Conservation (phyloP, 2,888 invertebrate species). For the Orchestes rusci region DNA sequence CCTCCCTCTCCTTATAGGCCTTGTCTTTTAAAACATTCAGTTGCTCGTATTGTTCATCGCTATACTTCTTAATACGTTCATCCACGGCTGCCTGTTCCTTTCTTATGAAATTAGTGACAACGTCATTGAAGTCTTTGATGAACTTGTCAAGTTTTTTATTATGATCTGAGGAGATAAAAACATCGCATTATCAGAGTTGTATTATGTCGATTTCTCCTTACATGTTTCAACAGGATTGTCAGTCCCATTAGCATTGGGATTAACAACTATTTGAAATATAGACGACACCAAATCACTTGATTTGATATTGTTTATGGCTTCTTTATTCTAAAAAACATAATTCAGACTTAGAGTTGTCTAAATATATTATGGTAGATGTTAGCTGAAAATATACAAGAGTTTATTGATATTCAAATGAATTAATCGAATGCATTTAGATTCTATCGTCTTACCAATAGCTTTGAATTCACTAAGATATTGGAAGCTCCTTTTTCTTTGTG, state of each 20-base stretch:
- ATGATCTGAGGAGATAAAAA: conserved; percentile 37
- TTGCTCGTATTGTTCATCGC: conserved; percentile 62
- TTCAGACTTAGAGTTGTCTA: too few species aligned
- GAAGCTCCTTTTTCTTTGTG: conserved; percentile 50
- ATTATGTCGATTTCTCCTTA: too few species aligned
- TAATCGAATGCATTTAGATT: too few species aligned
- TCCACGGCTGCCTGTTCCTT: conserved; percentile 64
- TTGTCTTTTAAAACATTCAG: conserved; percentile 67
- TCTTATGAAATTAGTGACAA: conserved; percentile 61
- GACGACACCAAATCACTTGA: conserved; percentile 58
- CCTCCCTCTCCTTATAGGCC: conserved; percentile 65
- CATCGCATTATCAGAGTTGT: too few species aligned
- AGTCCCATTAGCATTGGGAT: conserved; percentile 25
- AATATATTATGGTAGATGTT: too few species aligned
- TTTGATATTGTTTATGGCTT: conserved; percentile 53
- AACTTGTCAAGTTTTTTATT: conserved; percentile 50
- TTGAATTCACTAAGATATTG: conserved; percentile 50
- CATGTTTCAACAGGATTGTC: conserved; percentile 25
- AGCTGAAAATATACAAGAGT: too few species aligned
- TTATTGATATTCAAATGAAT: too few species aligned
- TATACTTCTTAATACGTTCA: conserved; percentile 66
- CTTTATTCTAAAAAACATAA: conserved; percentile 30
- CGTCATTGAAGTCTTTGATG: conserved; percentile 56
- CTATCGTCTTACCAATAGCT: conserved; percentile 52
- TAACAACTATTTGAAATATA: conserved; percentile 30